Percentiles rank a stretch among this genome's conserved stretches.
These are phyloP conservation scores for Lepus oiostolus DNA, from an alignment of 2,797 vertebrate genomes.

Conservation along the genomic window DNA sequence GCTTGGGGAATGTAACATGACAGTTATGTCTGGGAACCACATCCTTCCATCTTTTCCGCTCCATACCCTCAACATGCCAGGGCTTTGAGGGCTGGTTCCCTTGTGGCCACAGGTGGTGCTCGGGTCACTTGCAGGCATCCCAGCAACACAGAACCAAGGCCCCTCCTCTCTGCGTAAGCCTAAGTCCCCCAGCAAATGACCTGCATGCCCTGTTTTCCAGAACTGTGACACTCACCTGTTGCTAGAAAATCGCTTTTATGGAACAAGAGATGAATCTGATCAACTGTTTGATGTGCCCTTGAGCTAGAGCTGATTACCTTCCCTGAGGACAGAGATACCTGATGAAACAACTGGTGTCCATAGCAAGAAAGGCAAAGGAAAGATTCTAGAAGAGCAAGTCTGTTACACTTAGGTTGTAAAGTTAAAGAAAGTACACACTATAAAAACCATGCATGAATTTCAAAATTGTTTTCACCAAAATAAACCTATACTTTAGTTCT, in stretches of 20 bases:
- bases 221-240: background rate
- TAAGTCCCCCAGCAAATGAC: background rate
- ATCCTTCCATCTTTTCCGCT: background rate
- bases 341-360: background rate
- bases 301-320: background rate
- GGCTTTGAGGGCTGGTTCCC: background rate
- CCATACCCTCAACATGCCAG: background rate
- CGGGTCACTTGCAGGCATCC: background rate
- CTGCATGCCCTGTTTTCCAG: background rate
- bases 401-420: background rate
- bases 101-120: no score
- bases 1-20: background rate
- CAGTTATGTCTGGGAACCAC: background rate
- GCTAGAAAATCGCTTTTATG: background rate
- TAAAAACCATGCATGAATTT: no score
- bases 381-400: background rate
- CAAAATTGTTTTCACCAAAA: no score
- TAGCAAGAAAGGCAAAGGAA: background rate
- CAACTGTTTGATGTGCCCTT: no score
- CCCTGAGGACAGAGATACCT: background rate
- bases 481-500: no score
- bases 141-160: background rate
- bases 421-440: no score
- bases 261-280: background rate
- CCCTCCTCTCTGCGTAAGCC: background rate